Conservation (phyloP, 2,797 vertebrate genomes). For the Kryptolebias ocellatus region DNA sequence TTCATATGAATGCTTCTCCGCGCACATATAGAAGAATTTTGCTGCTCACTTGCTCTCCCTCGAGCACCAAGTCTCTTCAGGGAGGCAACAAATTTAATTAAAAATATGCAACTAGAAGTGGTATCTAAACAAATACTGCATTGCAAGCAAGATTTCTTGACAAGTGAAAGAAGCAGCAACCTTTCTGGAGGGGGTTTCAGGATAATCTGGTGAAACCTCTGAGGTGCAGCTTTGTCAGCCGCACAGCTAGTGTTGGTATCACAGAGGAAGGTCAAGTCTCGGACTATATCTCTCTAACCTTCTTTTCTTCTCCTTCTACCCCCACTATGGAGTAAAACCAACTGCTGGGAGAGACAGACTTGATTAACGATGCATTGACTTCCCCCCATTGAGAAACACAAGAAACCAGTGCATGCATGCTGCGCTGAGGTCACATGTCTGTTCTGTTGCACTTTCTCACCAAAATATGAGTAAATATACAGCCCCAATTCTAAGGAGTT, state of each 20-base stretch:
- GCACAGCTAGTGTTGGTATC: conserved; percentile 48
- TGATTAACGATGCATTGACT: conserved; percentile 78
- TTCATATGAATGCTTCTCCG: conserved; percentile 65
- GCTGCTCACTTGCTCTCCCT: conserved; percentile 33
- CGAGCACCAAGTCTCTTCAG: conserved; percentile 43
- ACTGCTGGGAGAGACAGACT: conserved; percentile 74
- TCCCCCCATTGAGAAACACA: conserved; percentile 68
- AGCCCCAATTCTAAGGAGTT: no score
- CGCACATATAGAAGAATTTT: conserved; percentile 54
- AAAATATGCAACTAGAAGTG: conserved; percentile 52
- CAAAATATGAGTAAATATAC: conserved; percentile 53
- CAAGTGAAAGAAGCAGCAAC: conserved; percentile 51
- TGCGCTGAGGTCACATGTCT: conserved; percentile 66
- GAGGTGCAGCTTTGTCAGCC: conserved; percentile 33
- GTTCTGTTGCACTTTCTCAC: conserved; percentile 31
- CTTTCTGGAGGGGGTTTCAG: conserved; percentile 41
- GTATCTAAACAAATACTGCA: conserved; percentile 65
- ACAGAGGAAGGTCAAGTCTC: conserved; percentile 71
- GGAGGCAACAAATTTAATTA: conserved; percentile 55
- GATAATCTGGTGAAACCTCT: conserved; percentile 61
- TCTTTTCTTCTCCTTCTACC: conserved; percentile 43
- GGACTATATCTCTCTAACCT: conserved; percentile 44
- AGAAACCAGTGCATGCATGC: conserved; percentile 58
- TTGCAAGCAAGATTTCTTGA: conserved; percentile 58
- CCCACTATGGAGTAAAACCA: conserved; percentile 51